These are phyloP conservation scores for Argynnis bischoffii DNA, from an alignment of 2,888 invertebrate species.

Conservation along the genomic window DNA sequence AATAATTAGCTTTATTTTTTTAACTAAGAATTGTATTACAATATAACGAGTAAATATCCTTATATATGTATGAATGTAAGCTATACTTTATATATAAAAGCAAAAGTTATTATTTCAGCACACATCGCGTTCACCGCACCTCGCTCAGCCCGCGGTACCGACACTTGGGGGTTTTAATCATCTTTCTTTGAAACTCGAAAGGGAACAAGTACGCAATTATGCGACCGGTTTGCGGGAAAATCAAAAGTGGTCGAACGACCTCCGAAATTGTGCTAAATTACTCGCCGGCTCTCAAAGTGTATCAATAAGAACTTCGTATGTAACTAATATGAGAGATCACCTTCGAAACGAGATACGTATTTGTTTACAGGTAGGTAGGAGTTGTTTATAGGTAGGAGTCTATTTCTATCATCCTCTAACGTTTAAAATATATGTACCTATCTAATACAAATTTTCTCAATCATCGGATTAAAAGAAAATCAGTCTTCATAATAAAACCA, in stretches of 20 bases:
- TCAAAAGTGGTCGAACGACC: slow-evolving; percentile 39
- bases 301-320: background rate
- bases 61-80: background rate
- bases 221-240: slow-evolving; percentile 37
- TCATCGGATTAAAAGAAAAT: no score
- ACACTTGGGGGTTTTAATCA: slow-evolving; percentile 6
- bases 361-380: no score
- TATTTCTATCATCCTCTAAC: no score
- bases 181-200: slow-evolving; percentile 4
- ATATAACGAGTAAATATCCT: no score
- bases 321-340: background rate
- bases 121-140: slow-evolving; percentile 1
- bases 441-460: no score
- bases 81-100: slow-evolving; percentile 3
- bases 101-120: background rate
- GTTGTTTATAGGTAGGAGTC: no score
- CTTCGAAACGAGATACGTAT: background rate
- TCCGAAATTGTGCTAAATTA: slow-evolving; percentile 33
- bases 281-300: slow-evolving; percentile 19
- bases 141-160: slow-evolving; percentile 2
- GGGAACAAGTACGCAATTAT: slow-evolving; percentile 32
- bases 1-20: no score
- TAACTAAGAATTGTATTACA: no score
- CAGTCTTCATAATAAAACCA: no score
- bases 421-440: no score